Percentiles rank a stretch among this genome's conserved stretches.
Conservation (phyloP, 2,113 vertebrate species). For the Megaceryle maxima region DNA sequence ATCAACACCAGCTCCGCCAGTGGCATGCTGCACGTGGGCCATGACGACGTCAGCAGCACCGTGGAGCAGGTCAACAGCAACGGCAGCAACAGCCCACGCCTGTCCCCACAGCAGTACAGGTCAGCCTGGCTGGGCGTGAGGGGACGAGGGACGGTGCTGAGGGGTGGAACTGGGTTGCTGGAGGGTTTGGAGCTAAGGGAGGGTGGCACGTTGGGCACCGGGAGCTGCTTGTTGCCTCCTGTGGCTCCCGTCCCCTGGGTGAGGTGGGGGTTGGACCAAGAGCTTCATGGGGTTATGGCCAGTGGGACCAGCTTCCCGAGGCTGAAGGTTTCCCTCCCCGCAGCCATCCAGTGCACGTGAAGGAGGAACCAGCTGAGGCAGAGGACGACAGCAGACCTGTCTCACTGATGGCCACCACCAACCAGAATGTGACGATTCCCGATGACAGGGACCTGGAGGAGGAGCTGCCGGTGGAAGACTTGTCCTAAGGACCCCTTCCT, state of each 20-base stretch:
- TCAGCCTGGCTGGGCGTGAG: neutral
- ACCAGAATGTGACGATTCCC: slow-evolving; percentile 86
- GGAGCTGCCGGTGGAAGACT: slow-evolving; percentile 92
- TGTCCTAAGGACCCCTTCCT: slow-evolving; percentile 85
- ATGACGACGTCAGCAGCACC: slow-evolving; percentile 94
- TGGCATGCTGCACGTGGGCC: slow-evolving; percentile 92
- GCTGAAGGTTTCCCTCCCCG: neutral
- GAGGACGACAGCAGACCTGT: slow-evolving; percentile 90
- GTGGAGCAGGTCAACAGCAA: slow-evolving; percentile 98
- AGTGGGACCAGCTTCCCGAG: accelerated
- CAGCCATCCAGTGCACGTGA: slow-evolving; percentile 95
- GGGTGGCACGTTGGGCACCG: accelerated
- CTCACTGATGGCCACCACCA: slow-evolving; percentile 83
- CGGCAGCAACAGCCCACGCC: slow-evolving; percentile 93
- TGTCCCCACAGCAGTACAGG: slow-evolving; percentile 97
- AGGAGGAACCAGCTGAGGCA: slow-evolving; percentile 93
- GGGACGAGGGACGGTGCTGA: accelerated
- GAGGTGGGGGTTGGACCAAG: accelerated
- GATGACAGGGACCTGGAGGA: slow-evolving; percentile 95
- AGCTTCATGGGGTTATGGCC: accelerated
- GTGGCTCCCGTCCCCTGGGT: accelerated
- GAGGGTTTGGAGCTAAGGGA: neutral
- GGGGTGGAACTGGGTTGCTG: neutral
- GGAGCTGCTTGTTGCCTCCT: neutral
- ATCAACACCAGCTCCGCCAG: slow-evolving; percentile 88